Evolutionary conservation across 2,797 vertebrate genomes (phyloP).

Genomic region (Momotus momota): DNA sequence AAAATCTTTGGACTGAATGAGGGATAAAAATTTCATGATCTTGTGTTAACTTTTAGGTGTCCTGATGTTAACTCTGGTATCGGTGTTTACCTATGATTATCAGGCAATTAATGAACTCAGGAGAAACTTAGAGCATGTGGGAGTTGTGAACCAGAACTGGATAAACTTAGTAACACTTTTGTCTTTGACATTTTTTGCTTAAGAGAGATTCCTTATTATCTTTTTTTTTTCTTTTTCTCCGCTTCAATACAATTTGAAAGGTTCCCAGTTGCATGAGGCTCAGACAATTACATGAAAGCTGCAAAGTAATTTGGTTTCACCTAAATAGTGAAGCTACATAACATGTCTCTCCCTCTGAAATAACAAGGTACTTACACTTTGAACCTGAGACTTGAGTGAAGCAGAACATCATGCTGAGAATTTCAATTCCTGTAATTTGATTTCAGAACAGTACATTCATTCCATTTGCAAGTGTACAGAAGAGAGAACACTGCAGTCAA

Average conservation of each 20-base stretch:
- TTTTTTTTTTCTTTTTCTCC: neutral
- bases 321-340: neutral
- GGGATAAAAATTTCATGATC: neutral
- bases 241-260: slow-evolving; percentile 3
- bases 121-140: neutral
- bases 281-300: neutral
- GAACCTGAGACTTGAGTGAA: slow-evolving; percentile 40
- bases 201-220: neutral
- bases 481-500: neutral
- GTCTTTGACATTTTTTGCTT: neutral
- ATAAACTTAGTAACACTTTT: neutral
- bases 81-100: neutral
- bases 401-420: slow-evolving; percentile 30
- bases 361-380: slow-evolving; percentile 21
- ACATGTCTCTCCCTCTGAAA: neutral
- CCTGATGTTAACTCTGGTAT: neutral
- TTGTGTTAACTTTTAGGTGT: neutral
- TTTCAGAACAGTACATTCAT: slow-evolving; percentile 28
- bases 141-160: neutral
- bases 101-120: neutral
- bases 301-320: neutral
- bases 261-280: neutral
- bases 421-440: slow-evolving; percentile 61
- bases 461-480: slow-evolving; percentile 34
- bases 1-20: neutral